Conservation (phyloP, 2,113 vertebrate genomes). For the Chionodraco myersi region DNA sequence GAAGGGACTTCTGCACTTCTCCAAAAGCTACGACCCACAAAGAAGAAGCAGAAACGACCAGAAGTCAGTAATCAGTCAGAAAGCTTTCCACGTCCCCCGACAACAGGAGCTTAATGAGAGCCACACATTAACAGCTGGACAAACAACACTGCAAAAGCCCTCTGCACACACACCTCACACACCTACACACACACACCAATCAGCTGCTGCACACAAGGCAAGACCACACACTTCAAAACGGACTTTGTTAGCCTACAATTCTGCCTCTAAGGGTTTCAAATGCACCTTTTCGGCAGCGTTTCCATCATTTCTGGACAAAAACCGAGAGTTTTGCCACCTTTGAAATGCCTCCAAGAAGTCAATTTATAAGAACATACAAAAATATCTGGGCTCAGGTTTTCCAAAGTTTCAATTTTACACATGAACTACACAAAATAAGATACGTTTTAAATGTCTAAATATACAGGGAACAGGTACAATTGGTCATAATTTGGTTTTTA, state of each 20-base stretch:
- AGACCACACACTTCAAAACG: neutral
- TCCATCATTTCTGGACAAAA: no score
- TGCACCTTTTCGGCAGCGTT: neutral
- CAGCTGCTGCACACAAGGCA: no score
- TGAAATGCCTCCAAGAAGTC: no score
- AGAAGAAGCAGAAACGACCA: neutral
- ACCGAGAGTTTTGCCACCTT: no score
- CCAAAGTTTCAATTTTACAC: no score
- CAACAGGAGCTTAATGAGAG: slow-evolving; percentile 34
- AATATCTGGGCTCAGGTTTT: no score
- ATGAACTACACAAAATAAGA: no score
- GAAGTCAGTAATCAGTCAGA: slow-evolving; percentile 30
- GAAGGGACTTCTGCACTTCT: neutral
- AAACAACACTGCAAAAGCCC: slow-evolving; percentile 29
- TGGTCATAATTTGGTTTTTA: no score
- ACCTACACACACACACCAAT: neutral
- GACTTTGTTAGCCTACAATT: neutral
- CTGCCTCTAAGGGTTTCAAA: neutral
- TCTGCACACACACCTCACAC: neutral
- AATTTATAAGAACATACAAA: no score
- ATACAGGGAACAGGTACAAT: no score
- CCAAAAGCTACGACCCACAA: neutral
- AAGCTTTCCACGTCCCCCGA: slow-evolving; percentile 15
- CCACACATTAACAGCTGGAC: slow-evolving; percentile 58
- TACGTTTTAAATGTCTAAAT: no score